These are phyloP conservation scores for Tenualosa ilisha DNA, from an alignment of 2,797 vertebrate species.

Conservation along the genomic window DNA sequence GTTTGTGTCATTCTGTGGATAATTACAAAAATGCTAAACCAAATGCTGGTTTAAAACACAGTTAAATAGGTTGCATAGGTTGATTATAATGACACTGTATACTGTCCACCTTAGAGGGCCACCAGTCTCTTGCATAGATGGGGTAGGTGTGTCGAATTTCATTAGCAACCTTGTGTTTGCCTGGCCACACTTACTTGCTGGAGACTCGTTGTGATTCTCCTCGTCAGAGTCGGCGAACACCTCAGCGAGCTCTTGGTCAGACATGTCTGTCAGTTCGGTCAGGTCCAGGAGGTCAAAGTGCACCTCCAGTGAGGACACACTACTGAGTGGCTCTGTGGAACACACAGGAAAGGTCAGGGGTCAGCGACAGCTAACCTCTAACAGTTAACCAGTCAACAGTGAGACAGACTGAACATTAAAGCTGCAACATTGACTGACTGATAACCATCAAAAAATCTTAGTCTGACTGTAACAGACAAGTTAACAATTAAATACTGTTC, in stretches of 20 bases:
- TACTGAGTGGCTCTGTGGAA: slow-evolving; percentile 89
- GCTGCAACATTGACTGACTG: not conserved
- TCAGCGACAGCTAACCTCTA: not conserved
- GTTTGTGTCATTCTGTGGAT: not conserved
- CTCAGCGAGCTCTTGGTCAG: slow-evolving; percentile 92
- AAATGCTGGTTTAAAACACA: not conserved
- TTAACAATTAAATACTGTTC: too few species aligned
- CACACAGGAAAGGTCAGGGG: slow-evolving; percentile 17
- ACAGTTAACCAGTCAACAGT: not conserved
- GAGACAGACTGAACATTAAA: not conserved
- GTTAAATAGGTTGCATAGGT: too few species aligned
- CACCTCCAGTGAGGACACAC: slow-evolving; percentile 94
- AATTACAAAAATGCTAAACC: not conserved
- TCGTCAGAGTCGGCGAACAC: slow-evolving; percentile 94
- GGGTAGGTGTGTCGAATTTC: not conserved
- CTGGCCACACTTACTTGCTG: slow-evolving; percentile 74
- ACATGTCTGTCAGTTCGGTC: slow-evolving; percentile 95
- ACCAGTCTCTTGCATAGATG: not conserved
- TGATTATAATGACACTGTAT: not conserved
- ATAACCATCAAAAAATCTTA: too few species aligned
- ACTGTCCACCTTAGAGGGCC: not conserved
- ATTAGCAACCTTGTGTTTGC: not conserved
- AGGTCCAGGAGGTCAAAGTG: slow-evolving; percentile 96
- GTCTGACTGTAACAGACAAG: too few species aligned
- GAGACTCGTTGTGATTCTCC: slow-evolving; percentile 82